Evolutionary conservation across 2,888 invertebrate genomes (phyloP).

Genomic region (Callosobruchus maculatus): DNA sequence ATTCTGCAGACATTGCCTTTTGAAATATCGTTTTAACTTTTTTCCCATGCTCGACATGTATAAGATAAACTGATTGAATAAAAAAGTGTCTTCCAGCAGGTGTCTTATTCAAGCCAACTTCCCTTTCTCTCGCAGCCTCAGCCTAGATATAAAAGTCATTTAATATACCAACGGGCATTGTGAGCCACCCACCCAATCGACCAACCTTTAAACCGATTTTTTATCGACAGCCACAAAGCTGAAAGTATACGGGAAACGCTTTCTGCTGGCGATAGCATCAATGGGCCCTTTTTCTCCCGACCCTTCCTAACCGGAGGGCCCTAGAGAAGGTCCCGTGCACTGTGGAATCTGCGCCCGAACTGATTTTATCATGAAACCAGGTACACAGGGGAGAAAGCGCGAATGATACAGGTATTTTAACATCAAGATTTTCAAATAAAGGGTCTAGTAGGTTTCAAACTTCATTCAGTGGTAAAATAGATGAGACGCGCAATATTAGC

Average conservation of each 20-base stretch:
- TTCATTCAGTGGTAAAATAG: too few relatives aligned
- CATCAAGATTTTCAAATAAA: too few relatives aligned
- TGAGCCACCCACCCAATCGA: not conserved
- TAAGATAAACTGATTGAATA: not conserved
- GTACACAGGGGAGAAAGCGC: not conserved
- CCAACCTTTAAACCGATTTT: not conserved
- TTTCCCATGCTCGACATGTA: not conserved
- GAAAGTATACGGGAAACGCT: not conserved
- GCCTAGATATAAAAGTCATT: not conserved
- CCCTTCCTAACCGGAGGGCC: slow-evolving; percentile 3
- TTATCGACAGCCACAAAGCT: not conserved
- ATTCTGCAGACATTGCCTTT: not conserved
- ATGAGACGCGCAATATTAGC: too few relatives aligned
- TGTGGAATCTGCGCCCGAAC: not conserved
- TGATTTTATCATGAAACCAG: slow-evolving; percentile 1
- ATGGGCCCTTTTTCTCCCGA: slow-evolving; percentile 1
- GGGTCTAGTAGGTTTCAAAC: too few relatives aligned
- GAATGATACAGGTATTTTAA: not conserved
- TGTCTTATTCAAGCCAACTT: not conserved
- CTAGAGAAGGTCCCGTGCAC: slow-evolving; percentile 2
- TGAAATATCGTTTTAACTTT: not conserved
- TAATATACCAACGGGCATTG: not conserved
- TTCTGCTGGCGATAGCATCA: not conserved
- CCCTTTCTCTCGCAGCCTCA: not conserved
- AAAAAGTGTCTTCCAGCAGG: not conserved